A percentile compares a stretch with the other conserved stretches of the same genome.
Conservation (phyloP, 2,888 invertebrate species). For the Andrena haemorrhoa region DNA sequence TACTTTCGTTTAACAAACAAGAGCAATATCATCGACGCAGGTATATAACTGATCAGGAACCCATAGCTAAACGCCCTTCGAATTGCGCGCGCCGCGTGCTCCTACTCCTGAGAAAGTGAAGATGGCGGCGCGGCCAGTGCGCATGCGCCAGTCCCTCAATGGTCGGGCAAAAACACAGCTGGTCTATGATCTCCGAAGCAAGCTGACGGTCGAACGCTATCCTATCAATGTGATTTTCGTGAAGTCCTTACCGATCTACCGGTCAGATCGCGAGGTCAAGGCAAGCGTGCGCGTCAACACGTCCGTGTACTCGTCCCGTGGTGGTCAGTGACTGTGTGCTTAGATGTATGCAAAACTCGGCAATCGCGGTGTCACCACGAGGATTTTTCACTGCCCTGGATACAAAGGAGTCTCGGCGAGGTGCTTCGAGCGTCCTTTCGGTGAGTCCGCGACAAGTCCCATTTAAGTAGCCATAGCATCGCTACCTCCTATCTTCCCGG, state of each 20-base stretch:
- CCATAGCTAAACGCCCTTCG: neutral
- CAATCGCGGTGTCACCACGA: constrained; percentile 74
- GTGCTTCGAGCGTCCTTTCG: constrained; percentile 69
- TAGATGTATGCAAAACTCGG: constrained; percentile 56
- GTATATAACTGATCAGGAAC: neutral
- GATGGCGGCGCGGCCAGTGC: constrained; percentile 59
- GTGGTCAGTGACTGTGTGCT: constrained; percentile 55
- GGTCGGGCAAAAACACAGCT: constrained; percentile 79
- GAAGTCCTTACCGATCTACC: constrained; percentile 70
- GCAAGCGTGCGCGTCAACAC: constrained; percentile 47
- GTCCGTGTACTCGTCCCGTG: constrained; percentile 37
- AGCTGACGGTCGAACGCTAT: constrained; percentile 75
- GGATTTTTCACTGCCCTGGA: constrained; percentile 75
- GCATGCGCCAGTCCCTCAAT: constrained; percentile 72
- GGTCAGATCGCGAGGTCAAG: constrained; percentile 60
- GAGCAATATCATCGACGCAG: neutral
- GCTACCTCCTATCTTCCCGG: neutral
- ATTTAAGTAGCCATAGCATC: constrained; percentile 12
- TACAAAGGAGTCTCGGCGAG: constrained; percentile 74
- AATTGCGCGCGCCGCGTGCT: constrained; percentile 46
- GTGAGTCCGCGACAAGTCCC: constrained; percentile 64
- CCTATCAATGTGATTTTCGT: constrained; percentile 74
- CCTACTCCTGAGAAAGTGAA: constrained; percentile 38
- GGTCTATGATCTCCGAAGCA: constrained; percentile 78
- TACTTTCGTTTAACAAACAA: neutral